Evolutionary conservation across 2,113 vertebrate species (phyloP), one percentile per base, ranked within the genome.

Genomic region (Hemibagrus wyckioides): DNA sequence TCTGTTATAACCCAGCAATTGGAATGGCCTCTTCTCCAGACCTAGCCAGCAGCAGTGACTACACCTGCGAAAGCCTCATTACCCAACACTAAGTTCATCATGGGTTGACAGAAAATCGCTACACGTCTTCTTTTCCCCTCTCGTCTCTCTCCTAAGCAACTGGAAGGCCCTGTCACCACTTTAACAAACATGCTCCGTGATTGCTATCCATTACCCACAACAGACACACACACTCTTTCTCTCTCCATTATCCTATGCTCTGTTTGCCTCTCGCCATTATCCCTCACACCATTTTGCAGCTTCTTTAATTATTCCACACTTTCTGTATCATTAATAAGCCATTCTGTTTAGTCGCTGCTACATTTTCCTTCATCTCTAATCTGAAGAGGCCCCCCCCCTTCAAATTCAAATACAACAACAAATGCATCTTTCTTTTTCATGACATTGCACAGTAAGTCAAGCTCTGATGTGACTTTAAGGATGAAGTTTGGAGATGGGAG

Each of bases 41-140:
- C 83, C 84, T 50, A 77, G 57, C 86, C 63, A 15, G 21, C 73
- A 33, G 87, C 77, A 57, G 81, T 83, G 89, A 77, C 80, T 54
- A 85, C 84, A 86, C 80, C 84, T 90, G 89, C 44, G 39, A 90
- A 73, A 88, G 84, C 73, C 86, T 90, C 89, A 90, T 90, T 90
- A 90, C 44, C 44, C 28, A 83, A 85, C 86, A 83, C 82, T 80
- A 90, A 69, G 73, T 90, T 88, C 80, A 90, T 90, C 89, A 90
- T 80, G n/a, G n/a, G 28, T 30, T 88, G 86, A 86, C 86, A 88
- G 86, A 88, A 90, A 90, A 90, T 90, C 89, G 36, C 71, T 90
- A 88, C 83, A n/a, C 33, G 44, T 80, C 84, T 50, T 69, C 61
- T 82, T 75, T 85, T 33, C 71, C n/a, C 79, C 76, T 84, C 65